Evolutionary conservation across 2,113 vertebrate genomes (phyloP), one percentile per base, ranked within the genome.

Genomic region (Paracanthobrama guichenoti): DNA sequence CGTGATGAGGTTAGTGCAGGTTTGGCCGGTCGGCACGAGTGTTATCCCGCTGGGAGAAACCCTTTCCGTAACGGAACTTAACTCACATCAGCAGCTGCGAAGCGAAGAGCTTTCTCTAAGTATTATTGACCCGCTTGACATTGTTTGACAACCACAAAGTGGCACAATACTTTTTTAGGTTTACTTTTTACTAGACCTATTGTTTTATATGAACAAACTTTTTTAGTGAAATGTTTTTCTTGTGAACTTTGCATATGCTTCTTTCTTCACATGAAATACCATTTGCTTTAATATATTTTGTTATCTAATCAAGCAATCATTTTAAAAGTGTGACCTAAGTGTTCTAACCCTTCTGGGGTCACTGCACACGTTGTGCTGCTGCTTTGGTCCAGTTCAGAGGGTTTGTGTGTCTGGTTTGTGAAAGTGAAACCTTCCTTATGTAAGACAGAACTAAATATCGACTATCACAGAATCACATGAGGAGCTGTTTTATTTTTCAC

Each of bases 401-500:
- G 16, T 59, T n/a, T 13, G 18, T 76, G 75, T 44, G 18, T 20
- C 50, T 4, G 50, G 16, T 60, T 42, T n/a, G 22, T 78, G 76
- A 79, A 62, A 62, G 35, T 60, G 22, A 79, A 79, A 44, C 57
- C 44, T n/a, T 44, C 13, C 8, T 60, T 62, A 60, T 79, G n/a
- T 60, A 60, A 60, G 55, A 18, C 35, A 26, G 53, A 78, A 44
- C 55, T 79, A 62, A 44, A 62, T 39, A 60, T 26, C 16, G 75
- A 24, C 76, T 16, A 14, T 62, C n/a, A 78, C 55, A 9, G 6
- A 60, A 59, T 78, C 75, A 79, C 35, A 79, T 44, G 35, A 79
- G 57, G 55, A 60, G 20, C 76, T 62, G 76, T 26, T 79, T 79
- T 42, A 79, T 35, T 18, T 79, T 39, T 53, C 10, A 44, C 57